Base-by-base conservation (phyloP, 2,797 vertebrate genomes). In the Tachyglossus aculeatus region DNA sequence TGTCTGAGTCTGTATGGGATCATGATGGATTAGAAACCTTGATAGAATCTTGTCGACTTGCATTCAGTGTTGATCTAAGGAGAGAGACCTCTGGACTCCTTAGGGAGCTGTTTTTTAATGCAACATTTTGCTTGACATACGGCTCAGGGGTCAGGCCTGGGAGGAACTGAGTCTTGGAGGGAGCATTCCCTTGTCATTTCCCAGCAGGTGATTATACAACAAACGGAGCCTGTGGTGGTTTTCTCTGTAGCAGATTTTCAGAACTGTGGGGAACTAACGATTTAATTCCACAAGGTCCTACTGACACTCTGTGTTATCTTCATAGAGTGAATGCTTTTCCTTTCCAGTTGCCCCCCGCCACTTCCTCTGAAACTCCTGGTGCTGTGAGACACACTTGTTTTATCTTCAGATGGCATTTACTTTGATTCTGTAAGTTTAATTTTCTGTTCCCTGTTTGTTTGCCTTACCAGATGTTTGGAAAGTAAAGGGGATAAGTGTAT, bases 371-470 rank as follows among this genome's bases (percentile, higher is more conserved):
- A 39, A 10, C 5, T 31, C 40, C n/a, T n/a, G n/a, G n/a, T n/a
- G 53, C 13, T 39, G 21, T 38, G 32, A 62, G 13, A 44, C n/a
- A n/a, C n/a, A n/a, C n/a, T n/a, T n/a, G 18, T 22, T 33, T 67
- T 12, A 65, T 41, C 44, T 57, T 65, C 34, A 45, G 66, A 51
- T 57, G 57, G 38, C 29, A n/a, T n/a, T n/a, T n/a, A n/a, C n/a
- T n/a, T n/a, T n/a, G n/a, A n/a, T n/a, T n/a, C n/a, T n/a, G n/a
- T n/a, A n/a, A n/a, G n/a, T n/a, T n/a, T n/a, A n/a, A n/a, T n/a
- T 18, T 24, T 19, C 59, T 31, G 45, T 62, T 32, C 36, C 41
- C 22, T 52, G 16, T 34, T 53, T 25, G 57, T 68, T 14, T 63
- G 13, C 11, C 16, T 61, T 51, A 34, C 19, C 21, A 56, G 13